Evolutionary conservation across 2,888 invertebrate genomes (phyloP).

Genomic region (Nymphalis c-album): DNA sequence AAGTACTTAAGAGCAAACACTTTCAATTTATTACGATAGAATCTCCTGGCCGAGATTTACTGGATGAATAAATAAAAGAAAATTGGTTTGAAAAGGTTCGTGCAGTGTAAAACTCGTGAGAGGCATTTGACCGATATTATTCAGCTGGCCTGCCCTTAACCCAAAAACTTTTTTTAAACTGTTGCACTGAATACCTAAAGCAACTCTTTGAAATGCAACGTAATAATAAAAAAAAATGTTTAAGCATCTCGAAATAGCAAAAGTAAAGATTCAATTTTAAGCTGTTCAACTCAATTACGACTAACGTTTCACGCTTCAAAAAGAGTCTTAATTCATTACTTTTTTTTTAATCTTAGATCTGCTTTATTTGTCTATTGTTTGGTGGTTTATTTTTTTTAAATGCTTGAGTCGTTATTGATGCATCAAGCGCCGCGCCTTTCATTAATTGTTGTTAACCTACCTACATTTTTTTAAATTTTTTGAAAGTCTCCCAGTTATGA

Average conservation of each 20-base stretch:
- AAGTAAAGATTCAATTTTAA: neutral
- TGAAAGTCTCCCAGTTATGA: too few relatives aligned
- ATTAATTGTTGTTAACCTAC: too few relatives aligned
- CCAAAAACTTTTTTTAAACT: conserved; percentile 37
- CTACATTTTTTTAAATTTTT: too few relatives aligned
- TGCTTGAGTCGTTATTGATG: too few relatives aligned
- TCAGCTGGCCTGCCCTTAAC: conserved; percentile 34
- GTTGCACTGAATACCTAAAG: conserved; percentile 26
- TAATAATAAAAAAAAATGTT: conserved; percentile 1
- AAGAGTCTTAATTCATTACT: too few relatives aligned
- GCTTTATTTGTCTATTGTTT: too few relatives aligned
- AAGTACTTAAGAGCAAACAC: conserved; percentile 21
- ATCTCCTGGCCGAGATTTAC: conserved; percentile 31
- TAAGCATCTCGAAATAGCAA: neutral
- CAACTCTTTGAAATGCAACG: conserved; percentile 22
- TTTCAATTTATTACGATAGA: conserved; percentile 30
- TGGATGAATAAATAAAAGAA: conserved; percentile 34
- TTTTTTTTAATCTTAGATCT: too few relatives aligned
- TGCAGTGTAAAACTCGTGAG: conserved; percentile 34
- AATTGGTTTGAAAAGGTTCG: conserved; percentile 34
- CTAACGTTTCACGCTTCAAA: neutral
- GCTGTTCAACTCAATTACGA: neutral
- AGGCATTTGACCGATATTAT: conserved; percentile 38
- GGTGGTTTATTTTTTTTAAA: too few relatives aligned
- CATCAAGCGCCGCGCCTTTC: too few relatives aligned